A percentile compares a stretch with the other conserved stretches of the same genome.
phyloP scores from a whole-genome alignment of 2,113 vertebrate genomes.

The Egretta garzetta region DNA sequence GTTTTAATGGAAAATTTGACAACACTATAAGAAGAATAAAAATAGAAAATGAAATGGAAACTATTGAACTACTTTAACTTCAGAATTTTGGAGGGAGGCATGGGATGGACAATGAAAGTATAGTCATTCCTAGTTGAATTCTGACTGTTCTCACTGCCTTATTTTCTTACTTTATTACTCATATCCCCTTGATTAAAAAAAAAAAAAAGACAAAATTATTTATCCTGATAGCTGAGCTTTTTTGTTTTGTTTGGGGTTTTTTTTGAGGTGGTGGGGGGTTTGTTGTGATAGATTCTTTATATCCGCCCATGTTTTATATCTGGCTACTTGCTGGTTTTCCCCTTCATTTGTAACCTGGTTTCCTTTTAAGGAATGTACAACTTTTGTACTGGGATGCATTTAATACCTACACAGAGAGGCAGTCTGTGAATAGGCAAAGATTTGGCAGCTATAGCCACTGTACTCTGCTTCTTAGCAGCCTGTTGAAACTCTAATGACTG shows the following conservation, averaged over 20 bases:
- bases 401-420: background rate
- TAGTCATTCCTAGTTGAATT: background rate
- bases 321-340: background rate
- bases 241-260: background rate
- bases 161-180: background rate
- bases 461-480: conserved; percentile 37
- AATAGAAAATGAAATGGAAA: background rate
- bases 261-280: fast-evolving
- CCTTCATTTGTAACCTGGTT: background rate
- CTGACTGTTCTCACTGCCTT: background rate
- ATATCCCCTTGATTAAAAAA: background rate
- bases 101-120: background rate
- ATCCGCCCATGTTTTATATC: background rate
- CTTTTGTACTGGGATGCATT: background rate
- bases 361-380: background rate
- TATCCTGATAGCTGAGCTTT: background rate
- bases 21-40: background rate
- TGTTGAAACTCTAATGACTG: conserved; percentile 46
- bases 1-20: background rate
- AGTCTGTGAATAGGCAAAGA: background rate
- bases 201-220: background rate
- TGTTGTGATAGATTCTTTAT: background rate
- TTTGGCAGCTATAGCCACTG: conserved; percentile 36
- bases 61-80: background rate
- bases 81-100: background rate